Evolutionary conservation across 2,888 invertebrate species (phyloP).

Genomic region (Colletes collaris): DNA sequence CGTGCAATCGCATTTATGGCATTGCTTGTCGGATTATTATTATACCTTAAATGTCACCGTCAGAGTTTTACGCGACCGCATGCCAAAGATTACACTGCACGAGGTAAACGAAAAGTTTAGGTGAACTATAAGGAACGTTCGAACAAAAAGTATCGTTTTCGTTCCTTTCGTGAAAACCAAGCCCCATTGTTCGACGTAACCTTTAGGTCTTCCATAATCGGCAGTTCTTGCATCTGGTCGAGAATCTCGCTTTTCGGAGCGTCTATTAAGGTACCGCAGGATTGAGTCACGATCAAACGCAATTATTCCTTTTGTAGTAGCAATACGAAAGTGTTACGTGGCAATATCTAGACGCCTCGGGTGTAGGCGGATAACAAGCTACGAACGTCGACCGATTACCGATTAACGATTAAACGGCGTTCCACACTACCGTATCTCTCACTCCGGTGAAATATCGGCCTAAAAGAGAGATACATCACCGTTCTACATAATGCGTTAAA

Average conservation of each 20-base stretch:
- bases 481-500: neutral
- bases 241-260: slow-evolving; percentile 48
- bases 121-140: neutral
- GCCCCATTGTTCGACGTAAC: slow-evolving; percentile 3
- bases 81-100: slow-evolving; percentile 3
- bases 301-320: slow-evolving; percentile 66
- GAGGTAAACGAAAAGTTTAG: neutral
- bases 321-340: slow-evolving; percentile 55
- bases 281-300: slow-evolving; percentile 45
- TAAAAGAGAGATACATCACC: neutral
- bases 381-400: slow-evolving; percentile 53
- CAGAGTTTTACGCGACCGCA: neutral
- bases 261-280: slow-evolving; percentile 38
- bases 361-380: slow-evolving; percentile 55
- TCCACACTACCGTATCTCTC: slow-evolving; percentile 43
- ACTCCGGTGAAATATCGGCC: neutral
- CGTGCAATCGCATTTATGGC: slow-evolving; percentile 3
- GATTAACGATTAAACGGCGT: slow-evolving; percentile 62
- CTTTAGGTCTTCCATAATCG: slow-evolving; percentile 41
- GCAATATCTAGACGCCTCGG: slow-evolving; percentile 45
- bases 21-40: neutral
- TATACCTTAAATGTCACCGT: neutral
- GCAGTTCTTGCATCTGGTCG: slow-evolving; percentile 12
- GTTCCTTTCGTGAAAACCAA: slow-evolving; percentile 7
- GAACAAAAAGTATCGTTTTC: neutral